These are phyloP conservation scores for Thymelicus sylvestris DNA, from an alignment of 2,888 invertebrate genomes.

Conservation along the genomic window DNA sequence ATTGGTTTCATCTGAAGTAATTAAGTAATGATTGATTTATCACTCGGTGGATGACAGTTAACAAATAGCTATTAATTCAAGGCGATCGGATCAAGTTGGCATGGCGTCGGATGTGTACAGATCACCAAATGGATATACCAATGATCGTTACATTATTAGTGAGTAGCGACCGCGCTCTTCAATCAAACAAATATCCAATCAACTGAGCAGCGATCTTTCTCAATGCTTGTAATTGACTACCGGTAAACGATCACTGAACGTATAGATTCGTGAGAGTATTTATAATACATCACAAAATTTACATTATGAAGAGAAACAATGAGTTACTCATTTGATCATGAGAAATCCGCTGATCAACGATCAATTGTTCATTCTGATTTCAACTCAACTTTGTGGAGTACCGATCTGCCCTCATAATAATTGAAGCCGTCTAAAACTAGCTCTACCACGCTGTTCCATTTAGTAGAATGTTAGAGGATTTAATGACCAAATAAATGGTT, in stretches of 20 bases:
- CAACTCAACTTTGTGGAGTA: too few relatives aligned
- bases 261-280: background rate
- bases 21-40: slow-evolving; percentile 68
- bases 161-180: slow-evolving; percentile 61
- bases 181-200: slow-evolving; percentile 67
- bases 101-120: slow-evolving; percentile 47
- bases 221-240: slow-evolving; percentile 16
- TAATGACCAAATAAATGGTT: too few relatives aligned
- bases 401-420: too few relatives aligned
- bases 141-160: slow-evolving; percentile 69
- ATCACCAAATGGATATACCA: slow-evolving; percentile 52
- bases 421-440: too few relatives aligned
- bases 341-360: too few relatives aligned
- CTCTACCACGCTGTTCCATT: too few relatives aligned
- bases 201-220: slow-evolving; percentile 54
- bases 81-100: slow-evolving; percentile 63
- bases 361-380: too few relatives aligned
- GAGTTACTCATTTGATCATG: too few relatives aligned
- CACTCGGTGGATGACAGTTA: slow-evolving; percentile 66
- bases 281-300: too few relatives aligned
- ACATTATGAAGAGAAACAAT: too few relatives aligned
- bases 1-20: slow-evolving; percentile 49
- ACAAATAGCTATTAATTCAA: slow-evolving; percentile 76
- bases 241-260: slow-evolving; percentile 7
- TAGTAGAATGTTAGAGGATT: too few relatives aligned